Conservation (phyloP, 2,113 vertebrate species). For the Phaetusa simplex region DNA sequence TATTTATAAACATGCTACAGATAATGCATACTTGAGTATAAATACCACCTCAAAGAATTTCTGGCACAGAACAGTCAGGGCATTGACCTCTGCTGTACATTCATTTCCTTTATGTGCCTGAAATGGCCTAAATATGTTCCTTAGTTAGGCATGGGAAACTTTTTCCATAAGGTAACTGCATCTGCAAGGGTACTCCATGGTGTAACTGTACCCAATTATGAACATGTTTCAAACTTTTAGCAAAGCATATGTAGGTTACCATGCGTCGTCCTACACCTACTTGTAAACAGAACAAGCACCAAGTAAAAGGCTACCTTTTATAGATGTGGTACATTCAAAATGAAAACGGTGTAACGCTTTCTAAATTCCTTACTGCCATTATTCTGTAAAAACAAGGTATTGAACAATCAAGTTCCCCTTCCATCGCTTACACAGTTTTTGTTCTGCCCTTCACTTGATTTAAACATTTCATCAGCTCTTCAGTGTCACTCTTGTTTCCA, state of each 20-base stretch:
- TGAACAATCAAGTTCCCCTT: not conserved
- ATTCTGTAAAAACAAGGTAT: not conserved
- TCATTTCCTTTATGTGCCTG: slow-evolving; percentile 13
- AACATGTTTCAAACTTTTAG: slow-evolving; percentile 13
- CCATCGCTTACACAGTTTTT: not conserved
- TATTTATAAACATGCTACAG: slow-evolving; percentile 67
- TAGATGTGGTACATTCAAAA: slow-evolving; percentile 19
- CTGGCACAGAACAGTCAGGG: slow-evolving; percentile 30
- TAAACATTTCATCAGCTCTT: not conserved
- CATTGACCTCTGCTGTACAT: slow-evolving; percentile 29
- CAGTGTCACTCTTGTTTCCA: not conserved
- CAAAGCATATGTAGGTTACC: slow-evolving; percentile 32
- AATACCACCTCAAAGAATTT: slow-evolving; percentile 61
- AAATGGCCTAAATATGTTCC: slow-evolving; percentile 26
- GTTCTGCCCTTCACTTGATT: not conserved
- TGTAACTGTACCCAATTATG: not conserved
- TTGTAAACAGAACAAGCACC: slow-evolving; percentile 61
- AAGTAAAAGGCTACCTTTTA: slow-evolving; percentile 61
- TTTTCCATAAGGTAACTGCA: not conserved
- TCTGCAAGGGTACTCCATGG: not conserved
- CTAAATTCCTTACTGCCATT: not conserved
- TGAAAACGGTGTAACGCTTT: not conserved
- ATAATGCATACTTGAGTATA: slow-evolving; percentile 49
- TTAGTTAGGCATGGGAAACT: slow-evolving; percentile 19
- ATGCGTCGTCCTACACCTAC: slow-evolving; percentile 23